phyloP scores from a whole-genome alignment of 2,888 invertebrate species.

The Amphipyra tragopoginis region DNA sequence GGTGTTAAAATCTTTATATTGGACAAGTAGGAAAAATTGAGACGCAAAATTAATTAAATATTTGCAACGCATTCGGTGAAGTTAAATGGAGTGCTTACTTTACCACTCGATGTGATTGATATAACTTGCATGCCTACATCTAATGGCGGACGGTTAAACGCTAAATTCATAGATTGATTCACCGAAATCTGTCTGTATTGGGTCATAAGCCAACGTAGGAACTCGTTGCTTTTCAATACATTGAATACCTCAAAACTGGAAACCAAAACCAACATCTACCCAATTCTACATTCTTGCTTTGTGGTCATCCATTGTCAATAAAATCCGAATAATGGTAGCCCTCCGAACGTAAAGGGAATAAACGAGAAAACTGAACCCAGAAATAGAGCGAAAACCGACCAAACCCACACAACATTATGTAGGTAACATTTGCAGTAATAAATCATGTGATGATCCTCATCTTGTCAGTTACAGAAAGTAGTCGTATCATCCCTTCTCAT shows the following conservation, averaged over 20 bases:
- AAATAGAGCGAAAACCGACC: constrained; percentile 28
- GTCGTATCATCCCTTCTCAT: constrained; percentile 67
- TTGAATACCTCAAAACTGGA: neutral
- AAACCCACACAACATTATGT: constrained; percentile 40
- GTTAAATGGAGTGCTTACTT: too few species aligned
- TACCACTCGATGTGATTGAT: too few species aligned
- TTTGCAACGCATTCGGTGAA: too few species aligned
- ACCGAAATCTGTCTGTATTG: neutral
- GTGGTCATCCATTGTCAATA: neutral
- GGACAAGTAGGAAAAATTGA: too few species aligned
- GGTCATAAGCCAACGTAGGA: neutral
- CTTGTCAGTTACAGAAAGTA: constrained; percentile 66
- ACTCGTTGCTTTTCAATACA: neutral
- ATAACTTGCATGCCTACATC: too few species aligned
- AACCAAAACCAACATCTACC: neutral
- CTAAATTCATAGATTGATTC: too few species aligned
- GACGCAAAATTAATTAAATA: too few species aligned
- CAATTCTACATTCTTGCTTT: neutral
- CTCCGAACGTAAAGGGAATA: neutral
- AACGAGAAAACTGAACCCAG: constrained; percentile 4
- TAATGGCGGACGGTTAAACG: too few species aligned
- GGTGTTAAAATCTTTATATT: too few species aligned
- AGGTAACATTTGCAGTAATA: constrained; percentile 57
- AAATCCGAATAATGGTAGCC: neutral
- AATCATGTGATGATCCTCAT: constrained; percentile 62